Conservation (phyloP, 2,113 vertebrate genomes). For the Ptychochromis oligacanthus region DNA sequence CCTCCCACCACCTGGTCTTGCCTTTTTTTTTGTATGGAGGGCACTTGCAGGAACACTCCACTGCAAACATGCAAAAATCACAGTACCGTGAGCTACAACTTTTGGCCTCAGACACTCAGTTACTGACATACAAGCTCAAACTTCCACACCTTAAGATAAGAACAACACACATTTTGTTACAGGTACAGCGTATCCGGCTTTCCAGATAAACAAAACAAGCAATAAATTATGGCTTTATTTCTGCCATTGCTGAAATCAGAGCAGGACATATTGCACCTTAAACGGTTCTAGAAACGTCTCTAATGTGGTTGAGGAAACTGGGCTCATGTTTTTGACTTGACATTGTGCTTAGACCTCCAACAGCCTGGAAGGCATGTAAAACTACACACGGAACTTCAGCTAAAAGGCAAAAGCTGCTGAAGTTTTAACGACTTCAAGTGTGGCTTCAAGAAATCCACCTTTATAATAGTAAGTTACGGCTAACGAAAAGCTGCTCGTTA, state of each 20-base stretch:
- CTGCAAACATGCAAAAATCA: conserved; percentile 9
- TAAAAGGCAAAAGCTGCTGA: neutral
- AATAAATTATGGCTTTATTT: neutral
- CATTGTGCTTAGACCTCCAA: neutral
- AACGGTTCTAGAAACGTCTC: conserved; percentile 7
- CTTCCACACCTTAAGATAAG: neutral
- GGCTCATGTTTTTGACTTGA: neutral
- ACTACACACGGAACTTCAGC: neutral
- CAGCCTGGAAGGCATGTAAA: neutral
- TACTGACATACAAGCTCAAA: neutral
- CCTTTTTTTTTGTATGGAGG: neutral
- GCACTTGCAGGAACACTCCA: neutral
- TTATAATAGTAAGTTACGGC: neutral
- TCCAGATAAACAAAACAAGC: neutral
- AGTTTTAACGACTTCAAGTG: neutral
- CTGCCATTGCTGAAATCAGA: neutral
- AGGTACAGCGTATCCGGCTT: neutral
- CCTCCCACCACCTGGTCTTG: neutral
- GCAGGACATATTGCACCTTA: no score
- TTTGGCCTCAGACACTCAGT: neutral
- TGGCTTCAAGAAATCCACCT: conserved; percentile 10
- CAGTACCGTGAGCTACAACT: neutral
- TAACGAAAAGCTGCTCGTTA: neutral
- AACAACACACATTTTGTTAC: neutral
- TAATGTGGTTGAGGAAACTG: conserved; percentile 36